Conservation (phyloP, 2,888 invertebrate species). For the Sisyra nigra region DNA sequence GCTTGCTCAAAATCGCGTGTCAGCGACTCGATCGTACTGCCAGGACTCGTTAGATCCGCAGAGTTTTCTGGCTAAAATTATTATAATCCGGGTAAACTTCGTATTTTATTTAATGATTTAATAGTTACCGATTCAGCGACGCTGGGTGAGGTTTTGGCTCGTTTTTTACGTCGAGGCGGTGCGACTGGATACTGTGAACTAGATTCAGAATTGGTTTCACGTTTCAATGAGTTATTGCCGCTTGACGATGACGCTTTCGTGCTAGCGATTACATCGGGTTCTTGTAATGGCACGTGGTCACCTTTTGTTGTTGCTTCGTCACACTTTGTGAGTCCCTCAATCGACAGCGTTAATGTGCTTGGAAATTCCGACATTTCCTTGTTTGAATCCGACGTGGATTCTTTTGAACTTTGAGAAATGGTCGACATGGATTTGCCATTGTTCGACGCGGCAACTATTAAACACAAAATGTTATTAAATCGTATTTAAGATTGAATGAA, state of each 20-base stretch:
- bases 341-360: slow-evolving; percentile 17
- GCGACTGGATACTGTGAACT: slow-evolving; percentile 38
- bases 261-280: slow-evolving; percentile 88
- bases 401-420: slow-evolving; percentile 23
- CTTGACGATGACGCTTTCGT: slow-evolving; percentile 49
- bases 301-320: slow-evolving; percentile 6
- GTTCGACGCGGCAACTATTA: neutral
- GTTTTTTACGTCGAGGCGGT: slow-evolving; percentile 67
- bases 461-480: too few relatives aligned
- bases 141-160: slow-evolving; percentile 27
- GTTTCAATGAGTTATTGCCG: slow-evolving; percentile 25
- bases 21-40: slow-evolving; percentile 62
- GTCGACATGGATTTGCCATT: slow-evolving; percentile 19
- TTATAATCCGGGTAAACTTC: too few relatives aligned
- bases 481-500: neutral
- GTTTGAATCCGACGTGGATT: slow-evolving; percentile 24
- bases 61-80: too few relatives aligned
- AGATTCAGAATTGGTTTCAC: slow-evolving; percentile 17
- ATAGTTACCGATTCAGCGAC: too few relatives aligned
- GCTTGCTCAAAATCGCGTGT: slow-evolving; percentile 73
- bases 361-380: slow-evolving; percentile 24
- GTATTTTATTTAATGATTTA: too few relatives aligned
- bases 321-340: slow-evolving; percentile 19
- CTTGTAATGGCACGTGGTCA: slow-evolving; percentile 39
- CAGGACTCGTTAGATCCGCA: slow-evolving; percentile 45